Percentiles rank a stretch among this genome's conserved stretches.
Conservation (phyloP, 1,140 invertebrate species). For the Drosophila santomea region DNA sequence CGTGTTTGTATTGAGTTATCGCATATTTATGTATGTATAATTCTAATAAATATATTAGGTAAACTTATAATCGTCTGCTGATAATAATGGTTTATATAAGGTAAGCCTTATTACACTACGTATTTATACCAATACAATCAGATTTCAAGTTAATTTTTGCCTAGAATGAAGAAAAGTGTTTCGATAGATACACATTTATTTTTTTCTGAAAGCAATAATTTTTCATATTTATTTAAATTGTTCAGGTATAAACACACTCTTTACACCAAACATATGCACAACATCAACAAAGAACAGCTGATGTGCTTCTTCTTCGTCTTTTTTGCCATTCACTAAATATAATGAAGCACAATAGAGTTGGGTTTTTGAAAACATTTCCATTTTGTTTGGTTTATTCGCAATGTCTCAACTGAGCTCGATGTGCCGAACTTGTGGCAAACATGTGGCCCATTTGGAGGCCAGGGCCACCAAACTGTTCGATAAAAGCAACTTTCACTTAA, state of each 20-base stretch:
- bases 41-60: no score
- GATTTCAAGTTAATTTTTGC: neutral
- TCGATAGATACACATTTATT: neutral
- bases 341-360: neutral
- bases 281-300: constrained; percentile 6
- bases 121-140: no score
- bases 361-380: neutral
- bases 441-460: constrained; percentile 7
- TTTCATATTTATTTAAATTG: neutral
- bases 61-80: no score
- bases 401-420: constrained; percentile 27
- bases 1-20: neutral
- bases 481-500: constrained; percentile 34
- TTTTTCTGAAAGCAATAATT: no score
- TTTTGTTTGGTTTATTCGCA: neutral
- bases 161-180: neutral
- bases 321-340: constrained; percentile 18
- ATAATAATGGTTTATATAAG: no score
- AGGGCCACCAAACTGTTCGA: constrained; percentile 37
- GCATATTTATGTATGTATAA: no score
- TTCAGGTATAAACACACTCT: neutral
- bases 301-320: neutral
- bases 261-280: neutral
- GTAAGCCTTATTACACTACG: no score
- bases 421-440: constrained; percentile 60